Conservation (phyloP, 2,113 vertebrate species). For the Lampris megalopsis region DNA sequence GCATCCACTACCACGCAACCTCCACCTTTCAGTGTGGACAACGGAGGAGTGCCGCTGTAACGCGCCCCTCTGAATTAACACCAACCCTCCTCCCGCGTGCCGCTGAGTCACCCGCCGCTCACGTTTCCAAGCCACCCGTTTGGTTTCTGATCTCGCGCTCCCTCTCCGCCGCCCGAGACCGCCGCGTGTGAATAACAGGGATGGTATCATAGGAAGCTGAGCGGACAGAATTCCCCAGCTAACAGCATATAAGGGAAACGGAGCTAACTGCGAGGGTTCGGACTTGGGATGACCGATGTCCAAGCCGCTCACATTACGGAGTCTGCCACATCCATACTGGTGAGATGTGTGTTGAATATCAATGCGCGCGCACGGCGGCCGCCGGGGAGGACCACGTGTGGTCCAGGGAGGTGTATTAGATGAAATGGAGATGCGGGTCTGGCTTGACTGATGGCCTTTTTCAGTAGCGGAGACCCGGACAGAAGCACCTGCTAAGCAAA, state of each 20-base stretch:
- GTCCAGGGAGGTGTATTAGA: constrained; percentile 43
- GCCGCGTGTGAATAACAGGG: background rate
- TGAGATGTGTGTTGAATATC: constrained; percentile 47
- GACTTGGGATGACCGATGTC: background rate
- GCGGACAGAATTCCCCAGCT: background rate
- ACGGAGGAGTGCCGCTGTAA: too few relatives aligned
- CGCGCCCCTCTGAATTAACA: too few relatives aligned
- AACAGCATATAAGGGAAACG: background rate
- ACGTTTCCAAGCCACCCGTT: too few relatives aligned
- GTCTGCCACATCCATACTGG: constrained; percentile 54
- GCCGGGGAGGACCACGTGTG: background rate
- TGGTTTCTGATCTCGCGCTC: too few relatives aligned
- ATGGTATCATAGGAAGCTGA: background rate
- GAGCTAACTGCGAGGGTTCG: background rate
- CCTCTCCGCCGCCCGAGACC: background rate
- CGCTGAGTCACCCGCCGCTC: too few relatives aligned
- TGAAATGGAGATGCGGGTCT: constrained; percentile 47
- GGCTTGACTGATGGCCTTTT: constrained; percentile 63
- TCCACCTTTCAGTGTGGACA: background rate
- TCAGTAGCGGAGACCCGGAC: constrained; percentile 56
- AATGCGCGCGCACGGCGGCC: constrained; percentile 57
- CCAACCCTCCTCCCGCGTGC: too few relatives aligned
- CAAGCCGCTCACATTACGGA: constrained; percentile 15
- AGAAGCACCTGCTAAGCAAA: constrained; percentile 73
- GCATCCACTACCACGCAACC: too few relatives aligned